These are phyloP conservation scores for Pangasius macronema DNA, from an alignment of 2,797 vertebrate genomes.

Conservation along the genomic window DNA sequence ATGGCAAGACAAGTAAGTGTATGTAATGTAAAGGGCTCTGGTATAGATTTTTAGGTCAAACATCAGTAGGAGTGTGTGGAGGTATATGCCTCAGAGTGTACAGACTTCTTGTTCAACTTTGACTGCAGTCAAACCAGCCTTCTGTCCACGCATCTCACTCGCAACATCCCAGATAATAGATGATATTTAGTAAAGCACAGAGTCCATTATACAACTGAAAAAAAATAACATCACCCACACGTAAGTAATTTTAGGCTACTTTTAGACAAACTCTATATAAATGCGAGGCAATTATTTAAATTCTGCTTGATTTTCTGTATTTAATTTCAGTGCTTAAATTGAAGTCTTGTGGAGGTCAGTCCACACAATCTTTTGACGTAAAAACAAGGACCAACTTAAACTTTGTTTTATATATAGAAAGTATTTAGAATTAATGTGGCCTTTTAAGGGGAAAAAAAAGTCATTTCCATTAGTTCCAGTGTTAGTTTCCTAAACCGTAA, in stretches of 20 bases:
- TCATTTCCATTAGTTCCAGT: neutral
- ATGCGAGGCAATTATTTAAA: neutral
- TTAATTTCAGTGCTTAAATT: conserved; percentile 15
- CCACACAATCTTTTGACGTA: conserved; percentile 22
- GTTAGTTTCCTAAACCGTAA: conserved; percentile 19
- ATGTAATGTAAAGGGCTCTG: neutral
- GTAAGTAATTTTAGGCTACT: neutral
- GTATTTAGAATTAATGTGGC: neutral
- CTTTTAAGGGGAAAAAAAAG: neutral
- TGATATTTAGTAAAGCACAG: neutral
- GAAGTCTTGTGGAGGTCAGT: conserved; percentile 9
- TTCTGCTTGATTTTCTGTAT: conserved; percentile 2
- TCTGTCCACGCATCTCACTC: neutral
- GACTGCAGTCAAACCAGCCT: neutral
- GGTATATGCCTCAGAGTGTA: neutral
- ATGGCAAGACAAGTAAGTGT: neutral
- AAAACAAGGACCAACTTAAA: neutral
- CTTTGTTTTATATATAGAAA: conserved; percentile 9
- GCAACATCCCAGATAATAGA: neutral
- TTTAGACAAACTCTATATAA: neutral
- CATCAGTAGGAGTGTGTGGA: conserved; percentile 5
- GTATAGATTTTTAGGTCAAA: neutral
- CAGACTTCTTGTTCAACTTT: neutral
- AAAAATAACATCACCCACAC: neutral
- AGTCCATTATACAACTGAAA: neutral